phyloP scores from a whole-genome alignment of 2,797 vertebrate genomes.

The Labeo calbasu region DNA sequence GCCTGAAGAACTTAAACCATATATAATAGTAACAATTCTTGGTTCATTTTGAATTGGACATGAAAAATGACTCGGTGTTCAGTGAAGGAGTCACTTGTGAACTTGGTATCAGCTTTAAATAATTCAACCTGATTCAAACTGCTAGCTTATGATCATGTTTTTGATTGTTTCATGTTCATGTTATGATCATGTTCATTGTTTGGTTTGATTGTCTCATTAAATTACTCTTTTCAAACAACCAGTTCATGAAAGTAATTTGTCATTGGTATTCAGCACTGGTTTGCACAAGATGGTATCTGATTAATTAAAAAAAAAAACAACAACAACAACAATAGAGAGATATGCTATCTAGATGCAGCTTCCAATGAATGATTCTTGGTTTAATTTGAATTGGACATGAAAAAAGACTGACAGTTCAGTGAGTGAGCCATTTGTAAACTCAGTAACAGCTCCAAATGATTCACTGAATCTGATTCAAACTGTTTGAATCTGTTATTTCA shows the following conservation, averaged over 20 bases:
- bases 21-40: not conserved
- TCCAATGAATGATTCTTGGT: not conserved
- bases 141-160: not conserved
- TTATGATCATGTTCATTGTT: no score
- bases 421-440: not conserved
- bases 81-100: not conserved
- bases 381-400: not conserved
- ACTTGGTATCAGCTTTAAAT: not conserved
- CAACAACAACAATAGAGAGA: not conserved
- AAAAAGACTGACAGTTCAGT: not conserved
- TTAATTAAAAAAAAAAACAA: conserved; percentile 2
- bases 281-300: not conserved
- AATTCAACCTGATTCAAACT: not conserved
- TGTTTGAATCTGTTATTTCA: not conserved
- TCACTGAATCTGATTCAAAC: not conserved
- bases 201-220: no score
- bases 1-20: not conserved
- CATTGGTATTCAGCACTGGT: not conserved
- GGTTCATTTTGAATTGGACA: not conserved
- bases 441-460: not conserved
- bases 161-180: no score
- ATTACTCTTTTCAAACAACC: not conserved
- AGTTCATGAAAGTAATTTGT: not conserved
- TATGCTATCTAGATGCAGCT: not conserved
- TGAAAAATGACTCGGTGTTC: not conserved